phyloP scores from a whole-genome alignment of 2,797 vertebrate genomes.

The Tokudaia muenninki region DNA sequence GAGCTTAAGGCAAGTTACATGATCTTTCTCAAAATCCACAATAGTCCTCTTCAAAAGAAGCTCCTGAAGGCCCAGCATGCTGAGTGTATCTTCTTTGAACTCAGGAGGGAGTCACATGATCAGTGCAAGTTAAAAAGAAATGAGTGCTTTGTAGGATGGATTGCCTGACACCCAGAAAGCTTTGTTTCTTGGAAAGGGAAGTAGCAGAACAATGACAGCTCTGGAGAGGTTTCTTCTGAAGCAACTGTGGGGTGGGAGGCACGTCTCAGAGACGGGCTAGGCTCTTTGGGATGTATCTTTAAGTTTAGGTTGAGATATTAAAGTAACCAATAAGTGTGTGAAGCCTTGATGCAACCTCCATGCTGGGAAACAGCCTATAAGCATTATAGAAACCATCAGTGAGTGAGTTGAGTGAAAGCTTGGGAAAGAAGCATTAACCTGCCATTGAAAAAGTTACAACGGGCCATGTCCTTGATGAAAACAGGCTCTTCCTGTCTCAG shows the following conservation, averaged over 20 bases:
- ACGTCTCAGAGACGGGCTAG: background rate
- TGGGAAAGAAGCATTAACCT: background rate
- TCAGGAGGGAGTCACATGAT: background rate
- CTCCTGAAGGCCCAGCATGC: background rate
- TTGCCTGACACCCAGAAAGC: background rate
- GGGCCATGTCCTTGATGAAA: background rate
- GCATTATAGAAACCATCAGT: background rate
- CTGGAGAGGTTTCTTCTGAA: background rate
- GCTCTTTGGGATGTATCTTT: background rate
- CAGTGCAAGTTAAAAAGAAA: background rate
- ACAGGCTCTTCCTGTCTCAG: background rate
- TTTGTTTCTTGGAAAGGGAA: conserved; percentile 6
- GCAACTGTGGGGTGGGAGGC: background rate
- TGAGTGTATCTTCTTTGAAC: conserved; percentile 56
- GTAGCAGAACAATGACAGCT: background rate
- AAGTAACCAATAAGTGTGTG: background rate
- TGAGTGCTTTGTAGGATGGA: background rate
- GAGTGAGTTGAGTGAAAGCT: background rate
- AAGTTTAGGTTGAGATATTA: background rate
- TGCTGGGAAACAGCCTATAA: background rate
- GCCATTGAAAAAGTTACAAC: background rate
- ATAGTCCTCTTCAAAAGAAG: conserved; percentile 45
- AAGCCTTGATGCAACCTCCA: background rate
- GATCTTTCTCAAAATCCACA: conserved; percentile 8
- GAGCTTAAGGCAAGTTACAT: conserved; percentile 36